Base-by-base conservation (phyloP, 1,140 invertebrate species). In the Cryptotermes secundus region DNA sequence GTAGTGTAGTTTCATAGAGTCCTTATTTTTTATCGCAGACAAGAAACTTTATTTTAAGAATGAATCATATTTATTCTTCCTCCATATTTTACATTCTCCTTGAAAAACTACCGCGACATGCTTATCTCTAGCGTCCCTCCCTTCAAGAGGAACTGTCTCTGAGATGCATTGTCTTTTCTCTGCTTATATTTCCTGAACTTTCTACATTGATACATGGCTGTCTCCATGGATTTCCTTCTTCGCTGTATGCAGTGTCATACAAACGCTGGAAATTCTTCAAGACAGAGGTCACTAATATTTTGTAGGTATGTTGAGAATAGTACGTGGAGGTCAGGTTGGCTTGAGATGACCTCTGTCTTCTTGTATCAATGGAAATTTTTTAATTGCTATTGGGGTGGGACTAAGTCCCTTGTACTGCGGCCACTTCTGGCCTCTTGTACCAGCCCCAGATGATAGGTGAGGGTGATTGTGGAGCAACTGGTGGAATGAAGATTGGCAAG, bases 41-140 rank as follows among this genome's bases (percentile, higher is more conserved):
- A n/a, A 81, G 42, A n/a, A 81, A 31, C 59, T 72, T 72, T 72
- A 31, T 72, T 72, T 72, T 31, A n/a, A 31, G 59, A 72, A 72
- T 72, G 59, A 72, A 72, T 72, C 59, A 72, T 72, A 72, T 72
- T 72, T 72, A 72, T 72, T 2, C 59, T 72, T 31, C 59, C 59
- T 72, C 26, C 59, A 72, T 72, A 72, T 72, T 72, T 72, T 72
- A 72, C 31, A 14, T 72, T 72, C n/a, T 16, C n/a, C n/a, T 31
- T 72, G n/a, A 72, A 72, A 31, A 72, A 72, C 59, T 72, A 31
- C 59, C 14, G 7, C 31, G 59, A 72, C 59, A 72, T 72, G 59
- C 59, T 72, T 72, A 72, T 72, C 59, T 59, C 7, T 22, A 59
- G 53, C 53, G 6, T 4, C 12, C 53, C 24, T 59, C 53, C 22